Conservation (phyloP, 2,888 invertebrate species). For the Hypselothyrea guttata region DNA sequence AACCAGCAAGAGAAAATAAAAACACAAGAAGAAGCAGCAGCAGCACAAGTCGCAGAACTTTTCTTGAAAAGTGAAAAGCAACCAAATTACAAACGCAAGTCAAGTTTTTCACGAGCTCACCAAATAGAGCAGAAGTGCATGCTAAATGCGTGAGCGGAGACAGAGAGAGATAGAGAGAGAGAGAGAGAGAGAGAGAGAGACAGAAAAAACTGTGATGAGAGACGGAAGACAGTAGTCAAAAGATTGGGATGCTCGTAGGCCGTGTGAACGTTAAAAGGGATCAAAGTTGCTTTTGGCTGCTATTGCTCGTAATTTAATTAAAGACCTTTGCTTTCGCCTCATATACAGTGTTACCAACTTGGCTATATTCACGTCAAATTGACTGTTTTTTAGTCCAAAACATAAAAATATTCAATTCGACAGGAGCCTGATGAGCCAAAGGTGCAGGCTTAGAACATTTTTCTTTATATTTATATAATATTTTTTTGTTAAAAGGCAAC, state of each 20-base stretch:
- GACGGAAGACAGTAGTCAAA: no score
- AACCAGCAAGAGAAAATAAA: conserved; percentile 16
- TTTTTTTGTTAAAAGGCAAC: no score
- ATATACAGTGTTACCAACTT: not conserved
- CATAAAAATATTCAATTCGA: no score
- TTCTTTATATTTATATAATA: no score
- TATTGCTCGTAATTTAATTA: conserved; percentile 71
- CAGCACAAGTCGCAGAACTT: conserved; percentile 32
- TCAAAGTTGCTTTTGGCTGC: conserved; percentile 73
- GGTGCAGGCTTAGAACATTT: no score
- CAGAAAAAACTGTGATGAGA: no score
- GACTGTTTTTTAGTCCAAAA: no score
- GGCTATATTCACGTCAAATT: not conserved
- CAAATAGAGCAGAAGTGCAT: conserved; percentile 18
- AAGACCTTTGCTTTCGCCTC: conserved; percentile 64
- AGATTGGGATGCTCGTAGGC: not conserved
- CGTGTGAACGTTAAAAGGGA: conserved; percentile 60
- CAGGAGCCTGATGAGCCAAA: no score
- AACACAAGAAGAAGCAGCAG: not conserved
- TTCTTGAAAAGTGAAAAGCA: conserved; percentile 57
- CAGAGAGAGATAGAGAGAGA: not conserved
- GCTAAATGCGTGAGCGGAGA: not conserved
- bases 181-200: conserved; percentile 15
- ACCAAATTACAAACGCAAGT: conserved; percentile 69
- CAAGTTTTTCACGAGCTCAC: conserved; percentile 56